Percentiles rank a stretch among this genome's conserved stretches.
These are phyloP conservation scores for Chlorops oryzae DNA, from an alignment of 1,140 invertebrate genomes.

Conservation along the genomic window DNA sequence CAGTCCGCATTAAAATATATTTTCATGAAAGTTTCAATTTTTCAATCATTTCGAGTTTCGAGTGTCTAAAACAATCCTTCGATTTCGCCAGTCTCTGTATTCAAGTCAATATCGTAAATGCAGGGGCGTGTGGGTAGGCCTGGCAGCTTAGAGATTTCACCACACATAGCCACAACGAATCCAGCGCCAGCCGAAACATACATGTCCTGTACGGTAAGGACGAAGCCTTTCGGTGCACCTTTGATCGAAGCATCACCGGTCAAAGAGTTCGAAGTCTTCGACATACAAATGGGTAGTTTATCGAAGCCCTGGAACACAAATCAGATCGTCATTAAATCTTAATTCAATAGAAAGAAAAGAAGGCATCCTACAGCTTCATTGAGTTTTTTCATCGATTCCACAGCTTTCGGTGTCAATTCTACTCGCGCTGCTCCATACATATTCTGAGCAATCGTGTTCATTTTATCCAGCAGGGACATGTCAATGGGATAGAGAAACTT, in stretches of 20 bases:
- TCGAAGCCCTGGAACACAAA: constrained; percentile 68
- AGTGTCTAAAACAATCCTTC: constrained; percentile 85
- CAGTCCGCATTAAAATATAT: not conserved
- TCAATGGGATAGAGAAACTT: constrained; percentile 78
- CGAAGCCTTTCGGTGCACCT: constrained; percentile 86
- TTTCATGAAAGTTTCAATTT: not conserved
- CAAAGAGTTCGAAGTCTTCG: constrained; percentile 91
- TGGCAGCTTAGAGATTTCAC: constrained; percentile 90
- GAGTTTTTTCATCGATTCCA: constrained; percentile 64
- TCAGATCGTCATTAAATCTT: too few relatives aligned
- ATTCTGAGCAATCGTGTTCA: constrained; percentile 81
- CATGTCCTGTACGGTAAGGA: constrained; percentile 77
- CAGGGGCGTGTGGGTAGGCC: constrained; percentile 89
- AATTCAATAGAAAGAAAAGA: too few relatives aligned
- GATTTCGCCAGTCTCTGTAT: constrained; percentile 80
- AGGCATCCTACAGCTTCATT: constrained; percentile 50
- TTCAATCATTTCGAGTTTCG: not conserved
- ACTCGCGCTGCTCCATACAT: constrained; percentile 92
- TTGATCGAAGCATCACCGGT: constrained; percentile 84
- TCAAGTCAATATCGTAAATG: constrained; percentile 96
- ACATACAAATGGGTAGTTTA: constrained; percentile 92
- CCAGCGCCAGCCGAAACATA: constrained; percentile 89
- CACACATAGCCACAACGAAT: constrained; percentile 89
- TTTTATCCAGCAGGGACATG: constrained; percentile 80
- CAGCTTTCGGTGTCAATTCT: constrained; percentile 61